Percentiles rank a stretch among this genome's conserved stretches.
phyloP scores from a whole-genome alignment of 2,113 vertebrate species.

The Oceanites oceanicus region DNA sequence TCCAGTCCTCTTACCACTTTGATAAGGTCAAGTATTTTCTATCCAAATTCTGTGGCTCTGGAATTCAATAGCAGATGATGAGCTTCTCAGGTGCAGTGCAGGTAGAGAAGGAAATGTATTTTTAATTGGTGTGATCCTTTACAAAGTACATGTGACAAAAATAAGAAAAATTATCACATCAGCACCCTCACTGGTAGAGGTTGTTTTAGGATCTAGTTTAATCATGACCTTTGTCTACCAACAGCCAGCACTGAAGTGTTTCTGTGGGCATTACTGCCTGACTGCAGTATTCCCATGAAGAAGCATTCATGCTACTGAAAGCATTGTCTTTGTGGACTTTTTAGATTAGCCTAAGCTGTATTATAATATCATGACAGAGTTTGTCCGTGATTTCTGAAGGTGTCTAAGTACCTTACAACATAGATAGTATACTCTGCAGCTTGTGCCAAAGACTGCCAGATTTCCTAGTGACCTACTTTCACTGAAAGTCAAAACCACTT shows the following conservation, averaged over 20 bases:
- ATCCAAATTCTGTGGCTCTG: neutral
- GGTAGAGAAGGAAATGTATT: neutral
- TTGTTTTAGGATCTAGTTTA: neutral
- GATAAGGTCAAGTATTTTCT: constrained; percentile 43
- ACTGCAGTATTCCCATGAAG: neutral
- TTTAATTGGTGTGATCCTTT: neutral
- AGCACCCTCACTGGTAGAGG: neutral
- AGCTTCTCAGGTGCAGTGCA: neutral
- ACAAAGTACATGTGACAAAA: neutral
- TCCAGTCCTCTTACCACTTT: constrained; percentile 7
- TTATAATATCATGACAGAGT: neutral
- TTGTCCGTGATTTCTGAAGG: neutral
- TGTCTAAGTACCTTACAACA: neutral
- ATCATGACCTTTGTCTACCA: neutral
- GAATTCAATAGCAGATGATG: neutral
- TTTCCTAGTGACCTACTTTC: neutral
- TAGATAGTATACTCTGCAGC: neutral
- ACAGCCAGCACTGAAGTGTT: neutral
- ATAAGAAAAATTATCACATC: neutral
- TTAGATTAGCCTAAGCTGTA: neutral
- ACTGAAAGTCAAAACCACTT: neutral
- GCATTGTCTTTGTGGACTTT: neutral
- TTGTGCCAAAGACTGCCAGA: neutral
- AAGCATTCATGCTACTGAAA: neutral
- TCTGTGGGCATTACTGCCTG: neutral